Percentiles rank a stretch among this genome's conserved stretches.
These are phyloP conservation scores for Megaleporinus macrocephalus DNA, from an alignment of 2,113 vertebrate genomes.

Conservation along the genomic window DNA sequence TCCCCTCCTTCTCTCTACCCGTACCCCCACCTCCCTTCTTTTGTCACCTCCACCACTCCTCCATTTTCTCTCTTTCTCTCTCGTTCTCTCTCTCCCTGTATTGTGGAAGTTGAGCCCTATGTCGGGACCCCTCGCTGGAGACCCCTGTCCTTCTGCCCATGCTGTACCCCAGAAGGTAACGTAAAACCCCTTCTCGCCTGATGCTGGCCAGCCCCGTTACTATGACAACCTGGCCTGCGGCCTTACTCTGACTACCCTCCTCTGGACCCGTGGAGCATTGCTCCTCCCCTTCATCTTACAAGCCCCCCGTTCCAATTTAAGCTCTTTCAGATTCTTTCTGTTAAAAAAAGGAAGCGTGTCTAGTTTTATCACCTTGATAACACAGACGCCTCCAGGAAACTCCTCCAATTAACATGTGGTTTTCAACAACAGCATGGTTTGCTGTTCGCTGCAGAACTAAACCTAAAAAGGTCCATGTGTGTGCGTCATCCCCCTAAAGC, in stretches of 20 bases:
- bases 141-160: conserved; percentile 98
- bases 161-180: conserved; percentile 99
- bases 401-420: conserved; percentile 47
- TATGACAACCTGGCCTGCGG: conserved; percentile 33
- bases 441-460: conserved; percentile 36
- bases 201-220: conserved; percentile 70
- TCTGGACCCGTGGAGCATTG: conserved; percentile 63
- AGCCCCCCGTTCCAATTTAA: background rate
- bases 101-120: conserved; percentile 95
- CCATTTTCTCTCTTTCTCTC: conserved; percentile 72
- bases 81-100: conserved; percentile 66
- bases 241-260: conserved; percentile 68
- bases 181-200: conserved; percentile 78
- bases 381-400: conserved; percentile 20
- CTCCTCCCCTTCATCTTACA: conserved; percentile 44
- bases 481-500: background rate
- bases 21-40: conserved; percentile 12
- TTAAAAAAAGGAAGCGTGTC: background rate
- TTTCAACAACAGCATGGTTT: conserved; percentile 65
- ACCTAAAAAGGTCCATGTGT: conserved; percentile 1
- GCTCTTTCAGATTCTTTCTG: background rate
- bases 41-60: conserved; percentile 18
- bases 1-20: conserved; percentile 59
- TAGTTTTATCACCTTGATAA: conserved; percentile 23
- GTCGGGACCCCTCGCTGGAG: conserved; percentile 95